Conservation (phyloP, 2,888 invertebrate genomes). For the Thelaira solivaga region DNA sequence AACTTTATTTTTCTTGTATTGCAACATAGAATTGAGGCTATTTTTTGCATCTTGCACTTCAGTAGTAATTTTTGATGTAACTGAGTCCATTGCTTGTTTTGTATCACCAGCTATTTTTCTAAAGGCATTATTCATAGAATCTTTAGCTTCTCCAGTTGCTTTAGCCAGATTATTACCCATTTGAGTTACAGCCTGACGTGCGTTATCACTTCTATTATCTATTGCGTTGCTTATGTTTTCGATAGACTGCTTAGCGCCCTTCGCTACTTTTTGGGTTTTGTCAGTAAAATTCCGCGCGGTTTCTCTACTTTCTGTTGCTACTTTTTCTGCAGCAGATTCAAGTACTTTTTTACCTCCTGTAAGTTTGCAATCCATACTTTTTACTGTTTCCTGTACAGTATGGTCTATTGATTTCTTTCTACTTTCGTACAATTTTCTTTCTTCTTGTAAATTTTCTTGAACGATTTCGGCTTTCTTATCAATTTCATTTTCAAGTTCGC, state of each 20-base stretch:
- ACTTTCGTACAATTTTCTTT: constrained; percentile 1
- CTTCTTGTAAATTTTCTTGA: constrained; percentile 1
- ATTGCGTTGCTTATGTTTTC: constrained; percentile 45
- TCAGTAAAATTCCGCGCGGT: constrained; percentile 63
- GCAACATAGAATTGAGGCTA: constrained; percentile 70
- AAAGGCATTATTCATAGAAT: constrained; percentile 68
- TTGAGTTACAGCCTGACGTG: constrained; percentile 23
- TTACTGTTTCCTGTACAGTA: constrained; percentile 29
- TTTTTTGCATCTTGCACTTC: constrained; percentile 71
- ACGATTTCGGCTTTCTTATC: constrained; percentile 33
- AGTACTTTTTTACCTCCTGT: constrained; percentile 37
- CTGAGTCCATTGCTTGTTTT: constrained; percentile 59
- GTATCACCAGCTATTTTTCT: constrained; percentile 66
- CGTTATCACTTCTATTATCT: constrained; percentile 48
- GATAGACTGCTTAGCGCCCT: constrained; percentile 45
- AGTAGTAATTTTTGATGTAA: constrained; percentile 67
- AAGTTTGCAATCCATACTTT: constrained; percentile 50
- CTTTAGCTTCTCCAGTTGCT: constrained; percentile 57
- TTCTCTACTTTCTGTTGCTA: constrained; percentile 57
- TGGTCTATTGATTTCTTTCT: constrained; percentile 34
- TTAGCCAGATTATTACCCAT: constrained; percentile 65
- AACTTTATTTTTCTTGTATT: constrained; percentile 69
- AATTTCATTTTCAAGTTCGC: constrained; percentile 57
- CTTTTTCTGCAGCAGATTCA: constrained; percentile 38
- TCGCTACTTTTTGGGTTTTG: constrained; percentile 52